Base-by-base conservation (phyloP, 2,797 vertebrate genomes). In the Muscicapa comitata region DNA sequence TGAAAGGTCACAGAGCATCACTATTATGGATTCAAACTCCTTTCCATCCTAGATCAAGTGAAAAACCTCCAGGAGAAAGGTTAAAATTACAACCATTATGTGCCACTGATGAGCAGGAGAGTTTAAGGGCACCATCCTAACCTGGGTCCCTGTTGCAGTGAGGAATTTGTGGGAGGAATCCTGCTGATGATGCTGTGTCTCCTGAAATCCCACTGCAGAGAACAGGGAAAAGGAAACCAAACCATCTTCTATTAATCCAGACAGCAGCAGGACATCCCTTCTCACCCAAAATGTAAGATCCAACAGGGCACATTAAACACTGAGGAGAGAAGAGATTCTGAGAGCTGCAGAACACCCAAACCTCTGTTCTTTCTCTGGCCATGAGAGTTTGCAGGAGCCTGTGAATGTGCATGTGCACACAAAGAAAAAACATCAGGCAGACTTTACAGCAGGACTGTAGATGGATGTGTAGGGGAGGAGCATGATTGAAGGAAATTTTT, bases 361-460 rank as follows among this genome's bases (percentile, higher is more conserved):
- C 1, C 15, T 48, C 8, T 25, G 5, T 8, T 28, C 11, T 50
- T 67, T 38, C 31, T 74, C 50, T 13, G 38, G 38, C 29, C 11
- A 1, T 3, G 17, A 24, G 4, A 29, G 25, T 43, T 47, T 54
- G 9, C 35, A 75, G 58, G 6, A 8, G 6, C 55, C 28, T 45
- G 2, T 24, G 45, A 89, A 61, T 0, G 0, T 13, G 38, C 28
- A 25, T 3, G 4, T 17, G 28, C 2, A 2, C 29, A 42, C 21
- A 24, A 51, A 33, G n/a, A 3, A 9, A 50, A 75, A 63, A 13
- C 6, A 33, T 26, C 45, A 65, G 55, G 20, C 18, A 92, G 38
- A 16, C 31, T 65, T 59, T 8, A 20, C 16, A 58, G 13, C 40
- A 66, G 33, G 29, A 53, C 8, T 58, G 21, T 6, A 65, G 25